Evolutionary conservation across 2,888 invertebrate species (phyloP).

Genomic region (Hirtodrosophila alboralis): DNA sequence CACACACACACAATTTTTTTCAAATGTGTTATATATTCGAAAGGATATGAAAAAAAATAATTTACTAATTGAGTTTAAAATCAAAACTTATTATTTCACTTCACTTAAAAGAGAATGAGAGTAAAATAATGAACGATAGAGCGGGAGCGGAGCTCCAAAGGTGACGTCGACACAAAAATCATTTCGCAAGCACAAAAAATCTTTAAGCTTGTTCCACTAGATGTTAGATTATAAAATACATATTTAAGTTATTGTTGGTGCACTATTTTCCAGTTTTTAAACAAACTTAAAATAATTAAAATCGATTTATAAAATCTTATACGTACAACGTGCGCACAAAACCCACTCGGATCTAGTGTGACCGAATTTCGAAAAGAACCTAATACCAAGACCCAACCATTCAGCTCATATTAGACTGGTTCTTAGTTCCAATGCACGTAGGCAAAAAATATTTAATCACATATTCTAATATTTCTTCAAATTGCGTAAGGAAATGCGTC

Average conservation of each 20-base stretch:
- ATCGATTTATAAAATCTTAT: slow-evolving; percentile 61
- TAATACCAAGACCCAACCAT: slow-evolving; percentile 6
- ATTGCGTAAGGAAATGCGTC: too few relatives aligned
- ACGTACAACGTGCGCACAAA: slow-evolving; percentile 76
- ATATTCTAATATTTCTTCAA: too few relatives aligned
- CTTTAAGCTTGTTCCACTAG: slow-evolving; percentile 5
- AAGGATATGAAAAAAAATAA: slow-evolving; percentile 17
- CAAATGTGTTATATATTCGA: slow-evolving; percentile 13
- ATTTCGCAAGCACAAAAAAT: slow-evolving; percentile 46
- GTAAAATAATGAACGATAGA: slow-evolving; percentile 36
- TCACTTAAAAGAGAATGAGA: slow-evolving; percentile 43
- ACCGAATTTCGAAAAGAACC: slow-evolving; percentile 53
- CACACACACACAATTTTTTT: slow-evolving; percentile 11
- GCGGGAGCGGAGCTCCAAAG: slow-evolving; percentile 66
- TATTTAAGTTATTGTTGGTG: not conserved
- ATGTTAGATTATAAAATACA: slow-evolving; percentile 7
- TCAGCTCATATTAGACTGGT: slow-evolving; percentile 14
- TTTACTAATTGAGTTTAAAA: slow-evolving; percentile 49
- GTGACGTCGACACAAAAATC: slow-evolving; percentile 73
- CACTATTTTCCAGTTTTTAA: slow-evolving; percentile 17
- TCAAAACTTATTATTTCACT: slow-evolving; percentile 62
- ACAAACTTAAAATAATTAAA: slow-evolving; percentile 16
- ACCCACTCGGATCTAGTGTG: slow-evolving; percentile 60
- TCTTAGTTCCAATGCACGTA: not conserved
- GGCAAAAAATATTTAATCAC: too few relatives aligned